These are phyloP conservation scores for Drosophila mojavensis DNA, from an alignment of 1,140 invertebrate species.

Conservation along the genomic window DNA sequence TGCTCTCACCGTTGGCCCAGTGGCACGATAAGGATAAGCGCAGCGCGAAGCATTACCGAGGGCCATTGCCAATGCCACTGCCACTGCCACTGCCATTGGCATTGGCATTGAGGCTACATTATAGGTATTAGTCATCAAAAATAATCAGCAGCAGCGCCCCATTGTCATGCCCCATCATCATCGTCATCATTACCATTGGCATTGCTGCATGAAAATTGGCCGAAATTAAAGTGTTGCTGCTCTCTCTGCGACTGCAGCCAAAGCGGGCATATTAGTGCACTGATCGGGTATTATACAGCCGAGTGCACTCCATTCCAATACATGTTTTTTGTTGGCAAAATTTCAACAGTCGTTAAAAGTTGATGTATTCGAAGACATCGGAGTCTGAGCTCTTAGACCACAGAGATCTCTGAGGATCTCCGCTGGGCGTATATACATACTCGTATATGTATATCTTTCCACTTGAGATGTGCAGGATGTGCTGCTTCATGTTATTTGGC, in stretches of 20 bases:
- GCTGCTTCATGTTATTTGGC: slow-evolving; percentile 17
- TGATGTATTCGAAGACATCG: not conserved
- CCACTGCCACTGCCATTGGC: slow-evolving; percentile 10
- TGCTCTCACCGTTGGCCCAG: not conserved
- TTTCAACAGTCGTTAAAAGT: not conserved
- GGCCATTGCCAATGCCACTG: not conserved
- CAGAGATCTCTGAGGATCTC: too few species aligned
- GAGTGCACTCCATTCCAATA: too few species aligned
- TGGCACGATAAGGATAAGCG: slow-evolving; percentile 36
- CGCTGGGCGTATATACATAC: too few species aligned
- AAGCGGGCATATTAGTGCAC: too few species aligned
- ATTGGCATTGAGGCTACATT: not conserved
- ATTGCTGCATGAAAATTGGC: slow-evolving; percentile 24
- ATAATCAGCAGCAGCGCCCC: slow-evolving; percentile 31
- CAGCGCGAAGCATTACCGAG: not conserved
- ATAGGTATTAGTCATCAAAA: slow-evolving; percentile 31
- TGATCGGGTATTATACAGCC: not conserved
- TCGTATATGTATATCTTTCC: not conserved
- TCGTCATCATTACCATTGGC: slow-evolving; percentile 26
- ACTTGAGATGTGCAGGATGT: not conserved
- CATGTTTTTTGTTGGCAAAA: not conserved
- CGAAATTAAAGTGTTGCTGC: not conserved
- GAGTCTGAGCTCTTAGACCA: too few species aligned
- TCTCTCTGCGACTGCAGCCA: too few species aligned
- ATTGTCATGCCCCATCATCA: slow-evolving; percentile 23